phyloP scores from a whole-genome alignment of 2,888 invertebrate species.

The Vanessa cardui region DNA sequence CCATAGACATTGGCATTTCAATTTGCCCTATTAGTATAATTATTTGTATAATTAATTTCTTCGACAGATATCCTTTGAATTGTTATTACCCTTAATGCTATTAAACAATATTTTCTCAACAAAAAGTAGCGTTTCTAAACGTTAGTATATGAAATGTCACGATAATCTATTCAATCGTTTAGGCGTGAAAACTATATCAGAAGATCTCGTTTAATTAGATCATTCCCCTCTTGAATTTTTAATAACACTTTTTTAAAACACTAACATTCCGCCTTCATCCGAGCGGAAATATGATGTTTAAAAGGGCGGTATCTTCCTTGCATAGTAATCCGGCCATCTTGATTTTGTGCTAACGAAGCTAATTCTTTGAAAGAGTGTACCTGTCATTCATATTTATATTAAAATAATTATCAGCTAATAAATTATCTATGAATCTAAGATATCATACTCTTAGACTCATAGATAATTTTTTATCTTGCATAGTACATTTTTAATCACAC shows the following conservation, averaged over 20 bases:
- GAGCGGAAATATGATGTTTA: not conserved
- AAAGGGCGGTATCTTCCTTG: not conserved
- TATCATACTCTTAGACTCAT: no score
- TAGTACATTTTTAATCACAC: no score
- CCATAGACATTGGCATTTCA: no score
- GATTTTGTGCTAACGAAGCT: not conserved
- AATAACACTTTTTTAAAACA: not conserved
- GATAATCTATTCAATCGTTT: constrained; percentile 1
- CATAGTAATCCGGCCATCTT: constrained; percentile 2
- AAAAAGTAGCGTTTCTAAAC: no score
- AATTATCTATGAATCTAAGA: no score
- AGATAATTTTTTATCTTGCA: no score
- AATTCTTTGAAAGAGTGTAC: not conserved
- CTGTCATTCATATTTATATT: not conserved
- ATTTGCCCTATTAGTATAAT: no score
- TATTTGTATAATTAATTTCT: no score
- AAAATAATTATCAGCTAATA: no score
- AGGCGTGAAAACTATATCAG: not conserved
- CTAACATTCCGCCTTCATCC: not conserved
- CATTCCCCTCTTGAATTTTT: not conserved
- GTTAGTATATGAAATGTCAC: not conserved
- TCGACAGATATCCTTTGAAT: no score
- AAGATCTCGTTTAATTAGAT: not conserved
- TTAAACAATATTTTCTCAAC: no score
- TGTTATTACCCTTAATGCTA: no score